phyloP scores from a whole-genome alignment of 2,888 invertebrate species.

The Aporophyla lueneburgensis region DNA sequence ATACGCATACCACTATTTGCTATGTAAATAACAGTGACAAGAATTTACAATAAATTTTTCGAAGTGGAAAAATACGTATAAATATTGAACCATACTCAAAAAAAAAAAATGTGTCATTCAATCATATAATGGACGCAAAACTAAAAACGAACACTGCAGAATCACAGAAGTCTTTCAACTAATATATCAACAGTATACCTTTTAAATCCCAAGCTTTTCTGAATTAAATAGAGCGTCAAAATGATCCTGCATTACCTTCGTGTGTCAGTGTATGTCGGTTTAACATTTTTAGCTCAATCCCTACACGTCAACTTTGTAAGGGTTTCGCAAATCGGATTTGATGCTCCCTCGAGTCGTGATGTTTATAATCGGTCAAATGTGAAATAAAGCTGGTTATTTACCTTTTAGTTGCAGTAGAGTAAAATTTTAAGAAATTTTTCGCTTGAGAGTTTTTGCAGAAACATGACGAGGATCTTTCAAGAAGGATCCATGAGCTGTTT shows the following conservation, averaged over 20 bases:
- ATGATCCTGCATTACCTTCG: conserved; percentile 13
- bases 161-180: too few species aligned
- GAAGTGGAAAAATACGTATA: too few species aligned
- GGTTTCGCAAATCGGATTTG: conserved; percentile 64
- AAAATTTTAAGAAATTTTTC: background rate
- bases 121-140: too few species aligned
- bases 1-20: too few species aligned
- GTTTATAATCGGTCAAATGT: conserved; percentile 56
- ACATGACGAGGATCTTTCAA: conserved; percentile 7
- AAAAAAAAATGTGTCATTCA: too few species aligned
- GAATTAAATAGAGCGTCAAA: conserved; percentile 41
- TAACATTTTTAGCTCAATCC: conserved; percentile 35
- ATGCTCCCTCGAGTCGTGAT: conserved; percentile 33
- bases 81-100: too few species aligned
- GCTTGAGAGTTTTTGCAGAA: background rate
- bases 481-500: background rate
- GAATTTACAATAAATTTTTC: too few species aligned
- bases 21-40: too few species aligned
- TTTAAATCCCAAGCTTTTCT: conserved; percentile 9
- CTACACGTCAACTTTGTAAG: conserved; percentile 53
- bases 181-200: background rate
- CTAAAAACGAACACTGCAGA: too few species aligned
- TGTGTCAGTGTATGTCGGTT: conserved; percentile 44
- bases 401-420: conserved; percentile 29
- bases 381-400: conserved; percentile 39